These are phyloP conservation scores for Leptopilina clavipes DNA, from an alignment of 1,140 invertebrate species.

Conservation along the genomic window DNA sequence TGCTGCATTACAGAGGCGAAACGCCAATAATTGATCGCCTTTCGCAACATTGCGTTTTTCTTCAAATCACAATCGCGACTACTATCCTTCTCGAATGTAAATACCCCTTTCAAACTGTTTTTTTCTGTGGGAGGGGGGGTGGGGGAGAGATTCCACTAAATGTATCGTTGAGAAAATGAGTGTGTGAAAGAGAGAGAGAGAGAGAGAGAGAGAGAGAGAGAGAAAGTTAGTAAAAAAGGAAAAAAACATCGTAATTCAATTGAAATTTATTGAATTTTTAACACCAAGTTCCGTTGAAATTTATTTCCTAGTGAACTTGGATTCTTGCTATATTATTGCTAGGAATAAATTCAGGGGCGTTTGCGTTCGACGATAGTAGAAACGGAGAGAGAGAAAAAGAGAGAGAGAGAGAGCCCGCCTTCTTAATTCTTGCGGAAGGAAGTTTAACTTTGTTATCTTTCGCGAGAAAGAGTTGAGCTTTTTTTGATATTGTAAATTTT, in stretches of 20 bases:
- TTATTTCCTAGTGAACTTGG: not conserved
- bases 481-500: conserved; percentile 32
- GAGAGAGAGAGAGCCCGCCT: conserved; percentile 4
- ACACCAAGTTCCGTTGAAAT: conserved; percentile 15
- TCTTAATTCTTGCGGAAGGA: conserved; percentile 29
- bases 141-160: not conserved
- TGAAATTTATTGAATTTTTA: too few species aligned
- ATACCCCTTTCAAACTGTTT: not conserved
- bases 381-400: not conserved
- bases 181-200: too few species aligned
- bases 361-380: conserved; percentile 31
- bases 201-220: too few species aligned
- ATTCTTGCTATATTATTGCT: not conserved
- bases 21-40: conserved; percentile 76
- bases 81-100: conserved; percentile 42
- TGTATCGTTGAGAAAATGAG: conserved; percentile 48
- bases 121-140: too few species aligned
- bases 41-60: conserved; percentile 59
- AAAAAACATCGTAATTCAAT: too few species aligned
- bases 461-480: conserved; percentile 43
- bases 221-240: not conserved
- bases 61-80: conserved; percentile 72
- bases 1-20: conserved; percentile 85
- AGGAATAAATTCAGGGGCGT: conserved; percentile 3
- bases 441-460: conserved; percentile 52